These are phyloP conservation scores for Hirtodrosophila histrioides DNA, from an alignment of 2,888 invertebrate genomes.

Conservation along the genomic window DNA sequence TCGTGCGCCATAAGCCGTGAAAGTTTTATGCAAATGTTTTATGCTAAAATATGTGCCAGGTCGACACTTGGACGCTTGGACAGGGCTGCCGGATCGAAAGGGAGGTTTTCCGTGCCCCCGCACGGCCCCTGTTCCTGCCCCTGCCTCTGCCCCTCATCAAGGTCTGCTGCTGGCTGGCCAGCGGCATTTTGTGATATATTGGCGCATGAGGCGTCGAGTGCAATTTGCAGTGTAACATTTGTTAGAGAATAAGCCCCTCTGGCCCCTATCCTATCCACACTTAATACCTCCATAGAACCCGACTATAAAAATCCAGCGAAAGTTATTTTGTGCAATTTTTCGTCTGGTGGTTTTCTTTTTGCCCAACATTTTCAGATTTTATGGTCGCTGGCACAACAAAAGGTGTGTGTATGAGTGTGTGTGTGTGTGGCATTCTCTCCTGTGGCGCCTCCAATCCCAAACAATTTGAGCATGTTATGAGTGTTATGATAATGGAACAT, in stretches of 20 bases:
- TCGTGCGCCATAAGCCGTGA: constrained; percentile 65
- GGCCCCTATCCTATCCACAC: not conserved
- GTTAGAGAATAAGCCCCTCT: constrained; percentile 31
- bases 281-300: constrained; percentile 6
- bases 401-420: not conserved
- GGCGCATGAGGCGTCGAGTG: constrained; percentile 50
- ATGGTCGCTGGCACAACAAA: constrained; percentile 32
- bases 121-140: too few relatives aligned
- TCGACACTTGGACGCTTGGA: constrained; percentile 30
- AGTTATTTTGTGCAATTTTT: constrained; percentile 54
- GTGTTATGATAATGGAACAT: constrained; percentile 23
- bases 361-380: constrained; percentile 27
- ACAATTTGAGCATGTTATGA: constrained; percentile 8
- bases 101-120: not conserved
- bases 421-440: constrained; percentile 2
- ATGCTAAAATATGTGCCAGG: constrained; percentile 65
- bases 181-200: constrained; percentile 52
- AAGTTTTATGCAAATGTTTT: constrained; percentile 71
- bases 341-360: constrained; percentile 23
- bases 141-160: too few relatives aligned
- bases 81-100: not conserved
- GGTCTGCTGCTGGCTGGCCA: constrained; percentile 2
- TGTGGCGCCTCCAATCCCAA: not conserved
- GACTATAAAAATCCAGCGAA: constrained; percentile 30
- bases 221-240: constrained; percentile 63